A percentile compares a stretch with the other conserved stretches of the same genome.
phyloP scores from a whole-genome alignment of 2,113 vertebrate genomes.

The Elanus axillaris region DNA sequence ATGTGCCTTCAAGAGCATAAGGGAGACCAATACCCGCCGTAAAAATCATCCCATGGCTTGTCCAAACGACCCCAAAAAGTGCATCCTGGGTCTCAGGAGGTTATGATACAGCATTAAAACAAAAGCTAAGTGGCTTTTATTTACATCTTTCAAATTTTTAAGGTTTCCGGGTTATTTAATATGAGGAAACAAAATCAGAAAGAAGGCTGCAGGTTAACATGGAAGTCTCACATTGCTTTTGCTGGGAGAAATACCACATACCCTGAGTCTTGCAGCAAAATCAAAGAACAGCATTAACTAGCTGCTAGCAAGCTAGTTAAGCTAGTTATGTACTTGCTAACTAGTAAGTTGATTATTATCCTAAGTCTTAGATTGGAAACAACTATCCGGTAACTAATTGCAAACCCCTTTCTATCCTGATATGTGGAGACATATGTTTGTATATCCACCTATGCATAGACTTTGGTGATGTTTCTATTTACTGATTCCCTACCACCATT shows the following conservation, averaged over 20 bases:
- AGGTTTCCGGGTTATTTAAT: neutral
- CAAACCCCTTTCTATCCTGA: neutral
- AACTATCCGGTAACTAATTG: neutral
- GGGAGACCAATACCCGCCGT: fast-evolving
- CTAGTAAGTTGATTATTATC: neutral
- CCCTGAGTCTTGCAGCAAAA: neutral
- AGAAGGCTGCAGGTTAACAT: neutral
- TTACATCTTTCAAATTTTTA: neutral
- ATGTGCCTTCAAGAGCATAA: fast-evolving
- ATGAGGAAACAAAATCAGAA: neutral
- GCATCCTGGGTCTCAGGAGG: neutral
- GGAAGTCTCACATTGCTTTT: neutral
- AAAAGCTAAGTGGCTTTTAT: neutral
- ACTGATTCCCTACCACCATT: neutral
- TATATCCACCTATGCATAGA: fast-evolving
- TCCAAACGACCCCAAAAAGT: neutral
- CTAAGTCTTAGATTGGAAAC: neutral
- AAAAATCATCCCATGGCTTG: neutral
- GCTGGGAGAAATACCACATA: neutral
- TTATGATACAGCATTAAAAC: neutral
- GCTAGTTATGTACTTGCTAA: neutral
- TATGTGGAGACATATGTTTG: neutral
- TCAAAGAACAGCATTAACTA: neutral
- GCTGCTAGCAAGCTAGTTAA: neutral
- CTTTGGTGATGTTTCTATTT: neutral